These are phyloP conservation scores for Clangula hyemalis DNA, from an alignment of 2,797 vertebrate species.

Conservation along the genomic window DNA sequence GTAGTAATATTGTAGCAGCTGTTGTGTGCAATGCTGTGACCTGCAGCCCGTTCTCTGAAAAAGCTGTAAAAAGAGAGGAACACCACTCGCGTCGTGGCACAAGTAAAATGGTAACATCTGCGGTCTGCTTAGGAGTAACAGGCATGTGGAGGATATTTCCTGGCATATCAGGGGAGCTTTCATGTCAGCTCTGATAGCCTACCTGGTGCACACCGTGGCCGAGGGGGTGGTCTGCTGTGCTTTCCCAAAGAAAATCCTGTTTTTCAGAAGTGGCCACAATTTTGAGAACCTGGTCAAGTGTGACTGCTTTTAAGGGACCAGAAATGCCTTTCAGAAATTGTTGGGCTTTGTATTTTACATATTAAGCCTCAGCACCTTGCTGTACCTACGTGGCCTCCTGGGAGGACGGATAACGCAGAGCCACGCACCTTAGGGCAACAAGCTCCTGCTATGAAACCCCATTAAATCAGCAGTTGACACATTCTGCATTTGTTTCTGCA, in stretches of 20 bases:
- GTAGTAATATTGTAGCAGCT: neutral
- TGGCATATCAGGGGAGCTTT: neutral
- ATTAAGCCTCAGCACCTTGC: neutral
- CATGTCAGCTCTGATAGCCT: neutral
- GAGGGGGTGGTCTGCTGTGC: neutral
- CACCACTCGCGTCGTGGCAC: rapidly evolving
- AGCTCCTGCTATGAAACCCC: slow-evolving; percentile 62
- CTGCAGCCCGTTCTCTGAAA: neutral
- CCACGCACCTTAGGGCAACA: rapidly evolving
- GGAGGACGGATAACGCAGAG: neutral
- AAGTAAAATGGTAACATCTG: rapidly evolving
- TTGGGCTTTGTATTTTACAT: neutral
- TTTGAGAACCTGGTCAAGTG: neutral
- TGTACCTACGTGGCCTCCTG: neutral
- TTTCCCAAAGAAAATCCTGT: neutral
- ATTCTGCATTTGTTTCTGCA: slow-evolving; percentile 63
- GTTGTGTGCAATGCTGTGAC: neutral
- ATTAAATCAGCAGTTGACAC: slow-evolving; percentile 63
- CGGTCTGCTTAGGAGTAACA: neutral
- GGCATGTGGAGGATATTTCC: neutral
- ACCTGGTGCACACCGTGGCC: neutral
- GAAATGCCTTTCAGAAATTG: neutral
- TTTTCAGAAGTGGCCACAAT: neutral
- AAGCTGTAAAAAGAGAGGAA: neutral
- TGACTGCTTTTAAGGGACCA: neutral